phyloP scores from a whole-genome alignment of 2,888 invertebrate species.

The Linnaemya tessellans region DNA sequence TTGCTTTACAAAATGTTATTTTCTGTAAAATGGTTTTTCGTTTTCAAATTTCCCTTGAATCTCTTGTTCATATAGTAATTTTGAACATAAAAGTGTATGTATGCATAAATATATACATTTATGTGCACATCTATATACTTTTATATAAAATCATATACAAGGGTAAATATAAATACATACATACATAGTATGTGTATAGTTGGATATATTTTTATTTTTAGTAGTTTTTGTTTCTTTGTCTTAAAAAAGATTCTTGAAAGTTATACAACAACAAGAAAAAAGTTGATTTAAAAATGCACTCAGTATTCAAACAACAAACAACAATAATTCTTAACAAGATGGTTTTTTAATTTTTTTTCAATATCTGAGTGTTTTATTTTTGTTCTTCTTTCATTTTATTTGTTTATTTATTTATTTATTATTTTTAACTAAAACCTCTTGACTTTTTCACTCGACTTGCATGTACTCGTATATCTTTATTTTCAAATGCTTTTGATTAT shows the following conservation, averaged over 20 bases:
- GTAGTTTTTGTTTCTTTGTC: conserved; percentile 11
- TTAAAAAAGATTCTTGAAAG: not conserved
- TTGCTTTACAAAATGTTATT: conserved; percentile 37
- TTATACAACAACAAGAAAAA: conserved; percentile 13
- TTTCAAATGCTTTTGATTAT: conserved; percentile 45
- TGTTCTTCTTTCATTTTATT: conserved; percentile 37
- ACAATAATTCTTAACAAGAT: conserved; percentile 64
- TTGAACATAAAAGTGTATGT: not conserved
- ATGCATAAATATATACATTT: too few relatives aligned
- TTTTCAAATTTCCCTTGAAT: conserved; percentile 3
- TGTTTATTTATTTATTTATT: not conserved
- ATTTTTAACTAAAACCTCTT: conserved; percentile 56
- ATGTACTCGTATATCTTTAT: conserved; percentile 24
- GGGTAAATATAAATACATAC: too few relatives aligned
- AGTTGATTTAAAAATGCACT: conserved; percentile 34
- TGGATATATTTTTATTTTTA: not conserved
- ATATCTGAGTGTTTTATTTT: conserved; percentile 43
- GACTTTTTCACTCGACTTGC: conserved; percentile 39
- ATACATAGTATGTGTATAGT: not conserved
- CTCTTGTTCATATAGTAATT: not conserved
- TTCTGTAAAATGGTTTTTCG: conserved; percentile 21
- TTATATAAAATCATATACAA: too few relatives aligned
- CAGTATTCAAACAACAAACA: conserved; percentile 42
- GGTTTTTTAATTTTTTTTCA: conserved; percentile 55
- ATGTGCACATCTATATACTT: too few relatives aligned